phyloP scores from a whole-genome alignment of 2,113 vertebrate species.

The Myocastor coypus region DNA sequence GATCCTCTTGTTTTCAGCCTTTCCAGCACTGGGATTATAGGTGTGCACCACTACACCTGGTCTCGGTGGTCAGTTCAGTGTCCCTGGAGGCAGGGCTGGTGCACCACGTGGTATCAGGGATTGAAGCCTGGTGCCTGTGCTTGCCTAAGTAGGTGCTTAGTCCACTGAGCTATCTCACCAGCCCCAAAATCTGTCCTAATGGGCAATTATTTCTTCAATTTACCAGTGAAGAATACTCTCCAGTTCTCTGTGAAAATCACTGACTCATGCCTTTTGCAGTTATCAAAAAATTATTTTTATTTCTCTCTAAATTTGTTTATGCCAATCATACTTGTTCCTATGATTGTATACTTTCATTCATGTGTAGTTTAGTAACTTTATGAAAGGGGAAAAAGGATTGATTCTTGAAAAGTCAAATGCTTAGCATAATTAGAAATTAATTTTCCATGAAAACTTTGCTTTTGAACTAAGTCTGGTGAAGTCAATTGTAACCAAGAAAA shows the following conservation, averaged over 20 bases:
- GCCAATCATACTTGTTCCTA: neutral
- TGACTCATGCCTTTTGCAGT: neutral
- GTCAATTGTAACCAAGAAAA: neutral
- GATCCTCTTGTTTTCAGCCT: too few species aligned
- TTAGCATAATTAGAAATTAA: neutral
- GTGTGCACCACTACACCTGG: too few species aligned
- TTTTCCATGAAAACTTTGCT: constrained; percentile 2
- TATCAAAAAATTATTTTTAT: neutral
- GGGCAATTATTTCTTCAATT: neutral
- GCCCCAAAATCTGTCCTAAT: neutral
- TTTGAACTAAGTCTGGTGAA: neutral
- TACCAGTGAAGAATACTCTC: neutral
- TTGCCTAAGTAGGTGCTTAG: too few species aligned
- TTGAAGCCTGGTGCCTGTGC: too few species aligned
- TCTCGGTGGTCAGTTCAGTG: too few species aligned
- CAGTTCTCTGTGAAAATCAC: neutral
- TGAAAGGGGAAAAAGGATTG: neutral
- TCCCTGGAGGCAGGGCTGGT: too few species aligned
- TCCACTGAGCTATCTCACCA: too few species aligned
- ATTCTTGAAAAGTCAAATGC: constrained; percentile 13
- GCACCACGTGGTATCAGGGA: too few species aligned
- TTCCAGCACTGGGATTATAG: too few species aligned
- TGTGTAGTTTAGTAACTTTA: constrained; percentile 1
- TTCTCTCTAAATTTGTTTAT: neutral
- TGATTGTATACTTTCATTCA: neutral